Evolutionary conservation across 1,140 invertebrate genomes (phyloP), one percentile per base, ranked within the genome.

Genomic region (Spodoptera litura): DNA sequence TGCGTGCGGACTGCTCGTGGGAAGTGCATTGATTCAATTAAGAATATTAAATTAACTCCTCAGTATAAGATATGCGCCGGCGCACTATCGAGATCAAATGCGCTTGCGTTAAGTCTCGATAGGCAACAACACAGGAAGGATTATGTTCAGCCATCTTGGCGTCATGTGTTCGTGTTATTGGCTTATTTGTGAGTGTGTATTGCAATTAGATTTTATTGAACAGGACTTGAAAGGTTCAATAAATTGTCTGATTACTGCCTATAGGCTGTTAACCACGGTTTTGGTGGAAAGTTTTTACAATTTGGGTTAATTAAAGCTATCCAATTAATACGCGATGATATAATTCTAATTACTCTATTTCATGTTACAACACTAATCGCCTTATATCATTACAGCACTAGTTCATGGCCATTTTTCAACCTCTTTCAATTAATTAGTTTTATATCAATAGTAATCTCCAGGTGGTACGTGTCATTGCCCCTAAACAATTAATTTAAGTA

Each of bases 11-110:
- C 56, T 51, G 62, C 56, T 83, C 85, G 88, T 90, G 87, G 84
- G 88, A 91, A 90, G 81, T 79, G 82, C 81, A 85, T 83, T 84
- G 85, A 83, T 87, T 90, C 78, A 80, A 87, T 89, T 74, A 75
- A 61, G 72, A 52, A 62, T 75, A 75, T 64, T 75, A 75, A 64
- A 75, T 75, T 87, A 88, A 86, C 79, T 87, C 76, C 77, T 83
- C n/a, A 62, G 70, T 75, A 51, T 35, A 44, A 72, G 73, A 82
- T 83, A 56, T 83, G 82, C 81, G 77, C 64, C 66, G 78, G 70
- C 62, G 71, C 51, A 68, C 35, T 81, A 80, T 80, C 78, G 49
- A 80, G 75, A 82, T 82, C 58, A 56, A 81, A 70, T 80, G 80
- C 72, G 70, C 73, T 62, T 44, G 78, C 76, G 80, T 78, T 80